Evolutionary conservation across 2,797 vertebrate genomes (phyloP), one percentile per base, ranked within the genome.

Genomic region (Rhinophrynus dorsalis): DNA sequence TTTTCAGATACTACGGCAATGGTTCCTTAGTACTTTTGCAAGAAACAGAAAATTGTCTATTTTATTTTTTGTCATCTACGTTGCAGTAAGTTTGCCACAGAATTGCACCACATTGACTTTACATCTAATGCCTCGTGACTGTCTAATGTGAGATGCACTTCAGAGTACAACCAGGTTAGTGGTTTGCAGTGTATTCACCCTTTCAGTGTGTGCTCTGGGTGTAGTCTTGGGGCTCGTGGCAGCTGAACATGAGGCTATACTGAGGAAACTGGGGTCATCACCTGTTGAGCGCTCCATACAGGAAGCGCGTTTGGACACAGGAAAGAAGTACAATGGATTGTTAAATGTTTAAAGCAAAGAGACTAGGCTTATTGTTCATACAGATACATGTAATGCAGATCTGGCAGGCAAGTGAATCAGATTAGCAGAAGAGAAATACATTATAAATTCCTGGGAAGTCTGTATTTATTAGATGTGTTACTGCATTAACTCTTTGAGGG

Each of bases 311-410:
- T 93, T 89, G 92, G 90, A 90, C 91, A 90, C 89, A 93, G 91
- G 91, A 94, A 95, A 95, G 92, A 94, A 93, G 93, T 91, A 93
- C 92, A 94, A 94, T 92, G 89, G 90, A 82, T 81, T 77, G 62
- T 73, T 60, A 73, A 54, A 73, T 66, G 62, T 73, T 66, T 73
- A 73, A 73, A 77, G 76, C 71, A 68, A 80, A 82, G 50, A 78
- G 79, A 77, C 78, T 68, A 76, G 75, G 61, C 68, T 78, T 80
- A 45, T 68, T 77, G 80, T 80, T 77, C 75, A 83, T 75, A 74
- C 75, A 81, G 47, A 73, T 77, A 82, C 70, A 40, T 65, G 61
- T 72, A 48, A 72, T 58, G 51, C 51, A 64, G 59, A 64, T 38
- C 77, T 79, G 83, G 81, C 56, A 79, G 74, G 52, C 61, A 44